Percentiles rank a stretch among this genome's conserved stretches.
Evolutionary conservation across 2,113 vertebrate genomes (phyloP).

Genomic region (Mormyrus lacerda): DNA sequence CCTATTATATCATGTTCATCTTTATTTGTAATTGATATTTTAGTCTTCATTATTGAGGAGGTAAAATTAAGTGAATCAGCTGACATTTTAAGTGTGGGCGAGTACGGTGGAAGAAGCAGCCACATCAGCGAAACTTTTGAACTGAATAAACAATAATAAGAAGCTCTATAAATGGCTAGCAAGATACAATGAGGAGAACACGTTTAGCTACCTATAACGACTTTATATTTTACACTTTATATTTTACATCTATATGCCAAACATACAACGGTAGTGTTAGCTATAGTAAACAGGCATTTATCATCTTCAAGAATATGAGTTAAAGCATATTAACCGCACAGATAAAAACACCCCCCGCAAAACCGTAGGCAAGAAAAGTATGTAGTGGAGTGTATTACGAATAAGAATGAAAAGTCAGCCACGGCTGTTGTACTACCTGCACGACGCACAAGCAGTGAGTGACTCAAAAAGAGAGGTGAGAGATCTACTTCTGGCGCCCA

Average conservation of each 20-base stretch:
- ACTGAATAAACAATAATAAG: background rate
- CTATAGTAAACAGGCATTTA: background rate
- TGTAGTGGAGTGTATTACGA: background rate
- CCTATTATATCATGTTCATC: background rate
- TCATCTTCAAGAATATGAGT: background rate
- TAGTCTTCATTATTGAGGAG: background rate
- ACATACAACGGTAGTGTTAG: background rate
- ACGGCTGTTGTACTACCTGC: background rate
- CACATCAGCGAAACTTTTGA: background rate
- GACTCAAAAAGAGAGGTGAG: background rate
- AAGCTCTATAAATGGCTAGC: background rate
- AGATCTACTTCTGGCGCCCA: background rate
- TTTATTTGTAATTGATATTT: background rate
- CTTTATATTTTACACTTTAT: background rate
- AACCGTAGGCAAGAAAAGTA: background rate
- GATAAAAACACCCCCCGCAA: background rate
- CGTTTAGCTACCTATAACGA: background rate
- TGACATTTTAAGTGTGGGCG: background rate
- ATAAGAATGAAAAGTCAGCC: background rate
- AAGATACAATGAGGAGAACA: background rate
- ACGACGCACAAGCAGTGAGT: background rate
- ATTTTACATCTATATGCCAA: background rate
- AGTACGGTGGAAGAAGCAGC: background rate
- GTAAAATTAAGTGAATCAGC: background rate
- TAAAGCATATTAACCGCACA: background rate